Conservation (phyloP, 2,888 invertebrate species). For the Campoplex capitator region DNA sequence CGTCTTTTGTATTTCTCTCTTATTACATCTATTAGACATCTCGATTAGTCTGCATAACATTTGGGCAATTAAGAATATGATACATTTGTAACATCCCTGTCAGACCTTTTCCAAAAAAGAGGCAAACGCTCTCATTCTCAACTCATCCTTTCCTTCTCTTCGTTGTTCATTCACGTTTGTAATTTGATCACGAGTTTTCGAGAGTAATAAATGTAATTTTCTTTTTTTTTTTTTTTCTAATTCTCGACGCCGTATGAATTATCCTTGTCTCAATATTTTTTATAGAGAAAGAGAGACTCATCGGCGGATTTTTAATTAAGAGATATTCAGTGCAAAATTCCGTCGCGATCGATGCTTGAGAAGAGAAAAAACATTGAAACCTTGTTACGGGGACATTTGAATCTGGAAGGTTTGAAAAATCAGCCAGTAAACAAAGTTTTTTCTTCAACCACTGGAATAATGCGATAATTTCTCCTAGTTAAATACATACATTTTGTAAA, state of each 20-base stretch:
- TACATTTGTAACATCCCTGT: conserved; percentile 73
- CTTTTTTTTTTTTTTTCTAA: background rate
- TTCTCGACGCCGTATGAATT: background rate
- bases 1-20: conserved; percentile 30
- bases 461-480: too few relatives aligned
- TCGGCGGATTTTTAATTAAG: conserved; percentile 28
- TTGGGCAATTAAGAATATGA: conserved; percentile 76
- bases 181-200: conserved; percentile 6
- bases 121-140: conserved; percentile 15
- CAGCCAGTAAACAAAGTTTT: too few relatives aligned
- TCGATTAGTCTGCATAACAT: conserved; percentile 69
- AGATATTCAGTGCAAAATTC: conserved; percentile 32
- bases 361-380: conserved; percentile 29
- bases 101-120: conserved; percentile 55
- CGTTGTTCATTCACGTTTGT: conserved; percentile 53
- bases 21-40: conserved; percentile 66
- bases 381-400: background rate
- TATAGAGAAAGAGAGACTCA: background rate
- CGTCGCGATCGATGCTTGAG: background rate
- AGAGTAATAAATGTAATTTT: conserved; percentile 6
- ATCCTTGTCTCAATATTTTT: background rate
- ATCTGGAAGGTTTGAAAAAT: too few relatives aligned
- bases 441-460: too few relatives aligned
- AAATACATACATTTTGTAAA: too few relatives aligned
- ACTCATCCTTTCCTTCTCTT: conserved; percentile 47